Evolutionary conservation across 2,113 vertebrate species (phyloP).

Genomic region (Syngnathus typhle): DNA sequence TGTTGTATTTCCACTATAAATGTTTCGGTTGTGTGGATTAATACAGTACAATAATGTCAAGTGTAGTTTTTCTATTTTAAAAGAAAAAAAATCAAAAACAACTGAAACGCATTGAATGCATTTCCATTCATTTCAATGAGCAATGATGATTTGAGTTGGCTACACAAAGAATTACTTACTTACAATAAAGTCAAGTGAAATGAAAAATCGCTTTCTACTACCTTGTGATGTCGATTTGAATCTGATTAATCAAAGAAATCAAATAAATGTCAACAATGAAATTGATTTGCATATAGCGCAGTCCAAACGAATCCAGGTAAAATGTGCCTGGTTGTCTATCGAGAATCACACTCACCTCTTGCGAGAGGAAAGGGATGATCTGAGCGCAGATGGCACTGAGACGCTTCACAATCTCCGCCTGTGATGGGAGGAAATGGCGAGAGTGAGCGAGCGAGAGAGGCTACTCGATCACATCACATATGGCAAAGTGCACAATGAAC

Average conservation of each 20-base stretch:
- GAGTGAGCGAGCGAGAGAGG: conserved; percentile 19
- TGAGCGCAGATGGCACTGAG: conserved; percentile 89
- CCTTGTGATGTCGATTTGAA: no score
- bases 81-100: neutral
- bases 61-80: neutral
- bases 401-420: conserved; percentile 93
- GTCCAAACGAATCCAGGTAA: neutral
- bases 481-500: conserved; percentile 33
- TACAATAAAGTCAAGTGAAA: no score
- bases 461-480: conserved; percentile 29
- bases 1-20: neutral
- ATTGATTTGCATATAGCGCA: no score
- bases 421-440: conserved; percentile 26
- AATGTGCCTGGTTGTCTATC: conserved; percentile 34
- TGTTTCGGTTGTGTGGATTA: no score
- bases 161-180: no score
- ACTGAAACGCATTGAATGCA: neutral
- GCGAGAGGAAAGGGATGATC: conserved; percentile 88
- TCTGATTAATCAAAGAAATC: no score
- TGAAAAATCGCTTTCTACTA: no score
- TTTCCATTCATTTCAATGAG: neutral
- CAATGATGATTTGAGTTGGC: neutral
- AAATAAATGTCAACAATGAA: no score
- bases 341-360: conserved; percentile 77
- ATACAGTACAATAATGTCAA: neutral